A percentile compares a stretch with the other conserved stretches of the same genome.
Evolutionary conservation across 2,888 invertebrate genomes (phyloP).

Genomic region (Chironomus riparius): DNA sequence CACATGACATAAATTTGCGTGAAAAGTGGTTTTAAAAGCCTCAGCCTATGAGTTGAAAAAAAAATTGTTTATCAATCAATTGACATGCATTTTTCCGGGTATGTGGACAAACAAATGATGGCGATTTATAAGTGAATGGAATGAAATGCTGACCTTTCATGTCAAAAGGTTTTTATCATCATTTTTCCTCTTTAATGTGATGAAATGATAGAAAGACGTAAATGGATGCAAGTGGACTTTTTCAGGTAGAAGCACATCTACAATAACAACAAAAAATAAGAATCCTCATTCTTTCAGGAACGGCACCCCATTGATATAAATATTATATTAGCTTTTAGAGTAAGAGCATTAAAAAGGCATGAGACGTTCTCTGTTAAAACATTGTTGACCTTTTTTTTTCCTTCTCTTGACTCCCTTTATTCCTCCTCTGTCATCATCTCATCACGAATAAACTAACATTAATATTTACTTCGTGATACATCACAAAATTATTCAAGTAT

Average conservation of each 20-base stretch:
- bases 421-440: not conserved
- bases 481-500: not conserved
- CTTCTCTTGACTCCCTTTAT: not conserved
- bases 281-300: not conserved
- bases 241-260: too few species aligned
- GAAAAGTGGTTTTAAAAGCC: not conserved
- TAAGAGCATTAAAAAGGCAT: constrained; percentile 17
- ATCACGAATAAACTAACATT: not conserved
- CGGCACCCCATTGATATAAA: constrained; percentile 3
- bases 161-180: too few species aligned
- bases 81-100: not conserved
- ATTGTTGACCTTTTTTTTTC: not conserved
- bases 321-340: constrained; percentile 20
- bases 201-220: not conserved
- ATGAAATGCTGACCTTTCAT: not conserved
- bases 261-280: too few species aligned
- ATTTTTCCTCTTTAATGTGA: not conserved
- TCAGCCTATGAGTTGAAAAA: not conserved
- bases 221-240: too few species aligned
- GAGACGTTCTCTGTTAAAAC: not conserved
- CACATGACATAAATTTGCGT: not conserved
- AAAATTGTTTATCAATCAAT: not conserved
- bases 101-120: not conserved
- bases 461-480: not conserved
- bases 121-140: not conserved